Conservation (phyloP, 1,140 invertebrate genomes). For the Calycopis cecrops region DNA sequence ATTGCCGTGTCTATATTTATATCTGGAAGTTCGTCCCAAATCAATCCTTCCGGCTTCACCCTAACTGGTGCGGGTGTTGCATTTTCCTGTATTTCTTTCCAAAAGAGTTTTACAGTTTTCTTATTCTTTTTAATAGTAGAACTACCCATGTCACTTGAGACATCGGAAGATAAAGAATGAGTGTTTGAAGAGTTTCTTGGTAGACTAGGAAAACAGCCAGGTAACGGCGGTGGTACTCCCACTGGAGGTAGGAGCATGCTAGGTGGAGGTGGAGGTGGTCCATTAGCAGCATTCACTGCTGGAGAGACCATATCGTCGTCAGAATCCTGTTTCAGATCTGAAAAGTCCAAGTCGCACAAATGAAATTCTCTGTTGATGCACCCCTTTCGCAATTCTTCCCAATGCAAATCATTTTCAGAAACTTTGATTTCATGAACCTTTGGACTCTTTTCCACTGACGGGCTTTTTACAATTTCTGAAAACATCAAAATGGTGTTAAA, state of each 20-base stretch:
- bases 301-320: constrained; percentile 80
- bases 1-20: constrained; percentile 93
- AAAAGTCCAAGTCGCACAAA: constrained; percentile 97
- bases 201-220: constrained; percentile 57
- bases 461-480: constrained; percentile 80
- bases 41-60: constrained; percentile 81
- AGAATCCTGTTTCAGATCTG: constrained; percentile 90
- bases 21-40: constrained; percentile 95
- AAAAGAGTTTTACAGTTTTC: constrained; percentile 99
- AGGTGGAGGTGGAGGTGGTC: constrained; percentile 85
- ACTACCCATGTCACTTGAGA: constrained; percentile 49
- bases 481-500: constrained; percentile 19
- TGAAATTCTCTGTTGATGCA: constrained; percentile 88
- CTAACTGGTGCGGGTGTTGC: constrained; percentile 80
- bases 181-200: constrained; percentile 29
- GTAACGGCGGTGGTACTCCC: constrained; percentile 67
- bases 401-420: constrained; percentile 94
- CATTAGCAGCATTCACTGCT: constrained; percentile 77
- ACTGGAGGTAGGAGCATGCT: constrained; percentile 50
- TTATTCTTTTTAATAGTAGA: constrained; percentile 88
- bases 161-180: constrained; percentile 38
- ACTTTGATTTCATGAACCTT: constrained; percentile 86
- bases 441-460: constrained; percentile 77
- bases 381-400: constrained; percentile 90
- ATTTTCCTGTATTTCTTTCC: constrained; percentile 95